Base-by-base conservation (phyloP, 1,140 invertebrate species). In the Phortica variegata region DNA sequence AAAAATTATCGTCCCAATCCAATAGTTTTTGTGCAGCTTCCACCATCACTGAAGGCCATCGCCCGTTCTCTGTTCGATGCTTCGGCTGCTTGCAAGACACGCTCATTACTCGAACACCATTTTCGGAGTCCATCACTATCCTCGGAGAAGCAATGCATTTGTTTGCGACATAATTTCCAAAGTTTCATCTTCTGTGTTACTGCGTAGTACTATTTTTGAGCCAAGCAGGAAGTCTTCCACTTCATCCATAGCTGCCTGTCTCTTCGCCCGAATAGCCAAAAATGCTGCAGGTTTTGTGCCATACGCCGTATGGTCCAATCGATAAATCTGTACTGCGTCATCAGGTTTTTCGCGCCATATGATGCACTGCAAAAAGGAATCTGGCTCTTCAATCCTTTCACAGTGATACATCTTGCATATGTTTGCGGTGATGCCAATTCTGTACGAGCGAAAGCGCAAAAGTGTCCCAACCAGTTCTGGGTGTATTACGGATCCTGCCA, bases 371-470 rank as follows among this genome's bases (percentile, higher is more conserved):
- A 52, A 18, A 33, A 29, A 54, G 9, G 40, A 12, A 21, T 49
- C 43, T 4, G 39, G 34, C 1, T 42, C n/a, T 3, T 23, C n/a
- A 2, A 52, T 9, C 2, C 39, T n/a, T 4, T 49, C 39, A n/a
- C 49, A 58, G 2, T 43, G 29, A 19, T 55, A 58, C 49, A 58
- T 58, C 31, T 58, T 58, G 33, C 45, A 51, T 2, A 58, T 54
- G 26, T 54, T 37, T 21, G 29, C 48, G 16, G 26, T 43, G 4
- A 47, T 16, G 2, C 43, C 36, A 37, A 54, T 18, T 17, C 15
- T 37, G 16, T 43, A 51, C 10, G 49, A 54, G 17, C 77, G 52
- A 55, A 80, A 81, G 15, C 72, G 47, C 0, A 76, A n/a, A 17
- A 76, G 18, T 60, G 59, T 51, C 71, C 56, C 12, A 52, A 58